These are phyloP conservation scores for Pipistrellus pipistrellus DNA, from an alignment of 2,797 vertebrate genomes.

Conservation along the genomic window DNA sequence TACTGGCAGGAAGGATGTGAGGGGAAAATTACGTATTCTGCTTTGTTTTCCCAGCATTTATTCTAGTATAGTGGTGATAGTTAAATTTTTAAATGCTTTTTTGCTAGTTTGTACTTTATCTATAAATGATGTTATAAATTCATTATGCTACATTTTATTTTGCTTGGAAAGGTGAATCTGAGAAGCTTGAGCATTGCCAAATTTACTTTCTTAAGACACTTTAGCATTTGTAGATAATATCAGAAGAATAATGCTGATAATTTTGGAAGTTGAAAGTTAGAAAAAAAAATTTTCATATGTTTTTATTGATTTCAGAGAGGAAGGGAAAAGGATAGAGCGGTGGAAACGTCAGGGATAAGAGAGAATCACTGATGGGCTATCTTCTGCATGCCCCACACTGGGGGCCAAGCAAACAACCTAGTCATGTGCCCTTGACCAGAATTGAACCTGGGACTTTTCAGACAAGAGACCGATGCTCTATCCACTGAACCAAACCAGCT, in stretches of 20 bases:
- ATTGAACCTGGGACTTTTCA: too few relatives aligned
- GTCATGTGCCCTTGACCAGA: too few relatives aligned
- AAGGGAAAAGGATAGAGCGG: too few relatives aligned
- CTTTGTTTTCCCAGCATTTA: constrained; percentile 52
- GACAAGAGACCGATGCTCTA: too few relatives aligned
- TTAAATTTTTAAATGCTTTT: constrained; percentile 16
- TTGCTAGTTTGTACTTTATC: background rate
- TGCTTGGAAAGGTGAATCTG: constrained; percentile 7
- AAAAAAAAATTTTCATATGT: background rate
- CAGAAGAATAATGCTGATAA: constrained; percentile 51
- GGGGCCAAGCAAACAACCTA: too few relatives aligned
- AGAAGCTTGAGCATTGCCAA: constrained; percentile 30
- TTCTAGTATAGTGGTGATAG: background rate
- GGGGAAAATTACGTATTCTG: background rate
- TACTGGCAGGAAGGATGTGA: constrained; percentile 49
- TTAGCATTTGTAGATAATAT: constrained; percentile 54
- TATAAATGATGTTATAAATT: constrained; percentile 45
- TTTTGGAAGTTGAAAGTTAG: constrained; percentile 17
- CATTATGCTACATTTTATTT: constrained; percentile 49
- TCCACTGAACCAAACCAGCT: too few relatives aligned
- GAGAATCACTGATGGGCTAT: too few relatives aligned
- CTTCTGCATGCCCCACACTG: too few relatives aligned
- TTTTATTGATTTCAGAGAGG: background rate
- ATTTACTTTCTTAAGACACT: background rate
- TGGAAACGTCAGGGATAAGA: too few relatives aligned